Evolutionary conservation across 2,888 invertebrate species (phyloP), one percentile per base, ranked within the genome.

Genomic region (Capitulum mitella): DNA sequence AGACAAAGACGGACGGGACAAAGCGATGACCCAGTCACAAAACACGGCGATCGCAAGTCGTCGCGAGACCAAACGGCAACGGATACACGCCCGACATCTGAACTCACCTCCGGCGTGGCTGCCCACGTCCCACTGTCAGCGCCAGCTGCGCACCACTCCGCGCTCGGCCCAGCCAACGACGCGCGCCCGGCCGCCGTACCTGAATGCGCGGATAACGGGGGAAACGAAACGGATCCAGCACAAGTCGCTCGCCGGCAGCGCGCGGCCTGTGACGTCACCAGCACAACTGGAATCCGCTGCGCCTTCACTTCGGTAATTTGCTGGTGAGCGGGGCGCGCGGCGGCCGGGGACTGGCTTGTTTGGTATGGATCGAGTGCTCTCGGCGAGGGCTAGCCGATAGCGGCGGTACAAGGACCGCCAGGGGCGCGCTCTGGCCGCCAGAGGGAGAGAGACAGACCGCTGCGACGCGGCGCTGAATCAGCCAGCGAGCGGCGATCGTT

Each of bases 151-250:
- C 29, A 40, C 29, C 37, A 40, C 70, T 37, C 37, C 26, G 29
- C n/a, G 58, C 29, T 29, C n/a, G 58, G 12, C 34, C 64, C 70
- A 26, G 26, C 22, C n/a, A 12, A 40, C 70, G 40, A 5, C 22
- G 70, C 40, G 40, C 40, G 10, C 26, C 37, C 70, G 19, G 10
- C 26, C 37, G 26, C 26, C 26, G 40, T 26, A 40, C 70, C 70
- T 40, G 40, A 70, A 26, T 26, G 70, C 40, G 70, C 70, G 26
- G 70, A 29, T 70, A 70, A 70, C 70, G 70, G 70, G 70, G 70
- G 70, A 70, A 70, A 70, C 70, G 70, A 70, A 70, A 70, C 40
- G 70, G 70, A 70, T 70, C 70, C 70, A 70, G 70, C 70, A 40
- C 70, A 70, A 70, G 70, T 70, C 70, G 70, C 70, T 40, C 70